Base-by-base conservation (phyloP, 2,797 vertebrate genomes). In the Dendrocincla tyrannina region DNA sequence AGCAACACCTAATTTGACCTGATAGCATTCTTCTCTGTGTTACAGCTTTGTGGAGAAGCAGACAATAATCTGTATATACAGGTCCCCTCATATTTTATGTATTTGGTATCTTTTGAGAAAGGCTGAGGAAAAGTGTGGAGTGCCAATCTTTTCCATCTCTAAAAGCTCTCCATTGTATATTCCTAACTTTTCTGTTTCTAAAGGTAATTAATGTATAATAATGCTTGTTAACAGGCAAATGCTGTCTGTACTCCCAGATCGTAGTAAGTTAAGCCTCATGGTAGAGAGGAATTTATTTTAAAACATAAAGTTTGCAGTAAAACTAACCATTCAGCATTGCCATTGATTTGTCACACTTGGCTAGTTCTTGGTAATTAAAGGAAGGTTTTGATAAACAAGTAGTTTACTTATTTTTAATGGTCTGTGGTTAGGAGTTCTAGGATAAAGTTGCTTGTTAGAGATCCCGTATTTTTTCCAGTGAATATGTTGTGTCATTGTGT, bases 311-410 rank as follows among this genome's bases (percentile, higher is more conserved):
- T 74, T 66, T 91, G 46, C 37, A 70, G 59, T 39, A 88, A 86
- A 77, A 80, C 37, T 81, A 58, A 59, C 44, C 60, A 62, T 79
- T 94, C n/a, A 22, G 6, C 39, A 17, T 77, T 93, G 59, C 50
- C 33, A 30, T 22, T 63, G 80, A 77, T 95, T 94, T 96, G 80
- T 85, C 80, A 79, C 76, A 75, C 81, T 91, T 67, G 53, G 37
- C 56, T 88, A 77, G 63, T 53, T 91, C 88, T 64, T 89, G 56
- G 74, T 77, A 88, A 93, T 93, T 94, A 95, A 76, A 87, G 49
- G 59, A 79, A 84, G 20, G n/a, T 74, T 92, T 67, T 63, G 88
- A 74, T 55, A 90, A 96, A 72, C 89, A 84, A 83, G 41, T 39
- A 16, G 37, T 82, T 96, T 70, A 37, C 70, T 86, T 88, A 46